Conservation (phyloP, 2,113 vertebrate species). For the Bufo gargarizans region DNA sequence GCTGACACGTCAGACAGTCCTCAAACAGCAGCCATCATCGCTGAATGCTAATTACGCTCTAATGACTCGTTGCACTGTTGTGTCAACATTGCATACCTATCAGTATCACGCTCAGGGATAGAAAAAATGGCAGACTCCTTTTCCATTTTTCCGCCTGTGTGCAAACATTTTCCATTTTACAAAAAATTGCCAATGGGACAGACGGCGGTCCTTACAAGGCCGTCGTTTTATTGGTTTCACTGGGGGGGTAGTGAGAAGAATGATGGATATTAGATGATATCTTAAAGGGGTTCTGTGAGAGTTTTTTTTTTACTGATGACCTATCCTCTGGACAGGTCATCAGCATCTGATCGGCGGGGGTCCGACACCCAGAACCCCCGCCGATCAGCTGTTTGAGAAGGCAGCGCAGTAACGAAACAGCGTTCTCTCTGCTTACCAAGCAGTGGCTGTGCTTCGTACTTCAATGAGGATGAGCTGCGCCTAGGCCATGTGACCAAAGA, state of each 20-base stretch:
- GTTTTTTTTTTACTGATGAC: no score
- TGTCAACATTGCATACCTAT: constrained; percentile 53
- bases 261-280: not conserved
- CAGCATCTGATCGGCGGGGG: no score
- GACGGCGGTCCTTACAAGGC: not conserved
- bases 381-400: no score
- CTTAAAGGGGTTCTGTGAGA: not conserved
- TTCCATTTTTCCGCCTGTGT: not conserved
- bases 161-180: not conserved
- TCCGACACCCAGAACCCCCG: no score
- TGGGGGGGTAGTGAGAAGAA: not conserved
- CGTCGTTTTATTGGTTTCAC: not conserved
- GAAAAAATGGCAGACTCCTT: constrained; percentile 1
- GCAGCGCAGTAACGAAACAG: no score
- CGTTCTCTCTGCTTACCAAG: no score
- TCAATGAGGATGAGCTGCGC: no score
- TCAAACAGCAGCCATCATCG: constrained; percentile 61
- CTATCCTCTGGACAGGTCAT: no score
- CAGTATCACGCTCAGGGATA: constrained; percentile 31
- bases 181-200: not conserved
- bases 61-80: constrained; percentile 62
- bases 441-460: no score
- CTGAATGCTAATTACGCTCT: constrained; percentile 64
- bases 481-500: no score
- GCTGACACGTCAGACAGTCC: constrained; percentile 64